Evolutionary conservation across 2,888 invertebrate species (phyloP).

Genomic region (Allacma fusca): DNA sequence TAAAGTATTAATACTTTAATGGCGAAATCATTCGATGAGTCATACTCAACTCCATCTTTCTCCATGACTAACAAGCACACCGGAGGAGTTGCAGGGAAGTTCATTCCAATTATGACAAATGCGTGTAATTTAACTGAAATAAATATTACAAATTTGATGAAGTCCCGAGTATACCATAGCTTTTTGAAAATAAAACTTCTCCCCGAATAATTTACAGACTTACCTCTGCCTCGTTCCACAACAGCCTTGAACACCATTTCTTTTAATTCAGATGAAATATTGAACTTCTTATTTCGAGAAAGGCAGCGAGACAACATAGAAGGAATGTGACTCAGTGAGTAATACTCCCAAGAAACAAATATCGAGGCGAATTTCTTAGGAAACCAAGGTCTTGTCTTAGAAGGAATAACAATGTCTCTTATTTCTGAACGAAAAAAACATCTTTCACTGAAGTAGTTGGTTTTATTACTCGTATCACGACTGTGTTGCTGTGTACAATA

Average conservation of each 20-base stretch:
- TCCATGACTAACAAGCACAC: conserved; percentile 78
- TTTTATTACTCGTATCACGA: no score
- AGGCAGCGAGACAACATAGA: conserved; percentile 61
- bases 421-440: conserved; percentile 55
- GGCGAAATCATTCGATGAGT: conserved; percentile 73
- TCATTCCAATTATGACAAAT: conserved; percentile 79
- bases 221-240: conserved; percentile 78
- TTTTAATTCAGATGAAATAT: conserved; percentile 66
- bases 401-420: not conserved
- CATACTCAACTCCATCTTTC: conserved; percentile 73
- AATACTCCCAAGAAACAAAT: conserved; percentile 76
- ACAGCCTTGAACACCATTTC: conserved; percentile 81
- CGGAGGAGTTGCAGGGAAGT: conserved; percentile 82
- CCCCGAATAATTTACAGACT: no score
- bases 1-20: not conserved
- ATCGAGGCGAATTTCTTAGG: conserved; percentile 63
- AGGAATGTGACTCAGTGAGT: conserved; percentile 69
- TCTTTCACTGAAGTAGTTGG: no score
- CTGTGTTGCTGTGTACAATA: no score
- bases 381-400: conserved; percentile 61
- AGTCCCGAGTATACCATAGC: no score
- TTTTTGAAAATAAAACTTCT: not conserved
- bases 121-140: conserved; percentile 77
- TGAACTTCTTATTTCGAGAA: conserved; percentile 66
- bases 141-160: conserved; percentile 46